phyloP scores from a whole-genome alignment of 1,140 invertebrate species.

The Belonocnema kinseyi region DNA sequence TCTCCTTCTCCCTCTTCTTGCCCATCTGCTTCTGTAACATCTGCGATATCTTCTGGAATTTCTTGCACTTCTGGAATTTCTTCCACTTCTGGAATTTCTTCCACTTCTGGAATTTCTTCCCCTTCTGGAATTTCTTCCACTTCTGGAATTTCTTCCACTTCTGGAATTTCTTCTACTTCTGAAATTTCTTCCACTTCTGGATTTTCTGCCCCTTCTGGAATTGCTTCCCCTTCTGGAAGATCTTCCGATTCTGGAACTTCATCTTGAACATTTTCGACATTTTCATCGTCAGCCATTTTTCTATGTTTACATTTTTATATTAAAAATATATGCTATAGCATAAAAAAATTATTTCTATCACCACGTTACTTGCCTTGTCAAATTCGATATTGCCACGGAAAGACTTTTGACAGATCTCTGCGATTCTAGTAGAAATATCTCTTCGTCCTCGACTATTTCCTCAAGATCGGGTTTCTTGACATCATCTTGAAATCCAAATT shows the following conservation, averaged over 20 bases:
- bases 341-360: not conserved
- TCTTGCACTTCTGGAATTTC: conserved; percentile 17
- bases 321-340: not conserved
- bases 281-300: conserved; percentile 30
- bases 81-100: not conserved
- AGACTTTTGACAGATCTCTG: not conserved
- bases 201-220: not conserved
- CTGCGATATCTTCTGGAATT: conserved; percentile 18
- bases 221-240: not conserved
- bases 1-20: not conserved
- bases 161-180: not conserved
- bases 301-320: not conserved
- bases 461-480: conserved; percentile 9
- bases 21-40: not conserved
- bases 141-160: not conserved
- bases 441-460: conserved; percentile 6
- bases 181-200: conserved; percentile 12
- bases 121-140: not conserved
- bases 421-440: not conserved
- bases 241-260: not conserved
- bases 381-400: not conserved
- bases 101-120: not conserved
- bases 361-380: not conserved
- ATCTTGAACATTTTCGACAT: not conserved
- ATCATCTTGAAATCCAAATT: not conserved